Evolutionary conservation across 2,888 invertebrate genomes (phyloP).

Genomic region (Hirtodrosophila alboralis): DNA sequence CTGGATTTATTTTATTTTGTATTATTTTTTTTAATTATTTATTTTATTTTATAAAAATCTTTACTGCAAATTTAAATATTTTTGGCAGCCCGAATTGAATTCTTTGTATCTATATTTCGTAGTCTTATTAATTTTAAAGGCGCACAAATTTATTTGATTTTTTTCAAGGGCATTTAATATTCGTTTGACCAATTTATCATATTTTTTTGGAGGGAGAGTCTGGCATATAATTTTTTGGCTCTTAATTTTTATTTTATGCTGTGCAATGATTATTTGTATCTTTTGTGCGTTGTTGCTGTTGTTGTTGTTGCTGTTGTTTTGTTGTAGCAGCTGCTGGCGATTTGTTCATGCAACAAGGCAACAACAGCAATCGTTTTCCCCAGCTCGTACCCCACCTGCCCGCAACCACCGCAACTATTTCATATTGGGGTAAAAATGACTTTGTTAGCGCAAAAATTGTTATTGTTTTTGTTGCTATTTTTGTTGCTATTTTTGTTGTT

Average conservation of each 20-base stretch:
- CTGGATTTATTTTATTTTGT: too few relatives aligned
- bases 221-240: background rate
- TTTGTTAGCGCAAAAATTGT: constrained; percentile 61
- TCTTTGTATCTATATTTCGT: too few relatives aligned
- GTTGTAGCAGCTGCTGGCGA: constrained; percentile 32
- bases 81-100: too few relatives aligned
- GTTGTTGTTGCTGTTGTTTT: constrained; percentile 24
- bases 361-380: constrained; percentile 4
- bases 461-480: too few relatives aligned
- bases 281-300: constrained; percentile 13
- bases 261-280: constrained; percentile 52
- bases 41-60: too few relatives aligned
- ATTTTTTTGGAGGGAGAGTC: background rate
- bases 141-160: too few relatives aligned
- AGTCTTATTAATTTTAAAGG: too few relatives aligned
- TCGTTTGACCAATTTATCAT: too few relatives aligned
- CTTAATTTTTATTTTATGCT: constrained; percentile 35
- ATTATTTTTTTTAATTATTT: too few relatives aligned
- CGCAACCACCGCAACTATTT: constrained; percentile 54
- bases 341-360: constrained; percentile 42
- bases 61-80: too few relatives aligned
- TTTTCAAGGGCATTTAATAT: too few relatives aligned
- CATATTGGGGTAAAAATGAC: constrained; percentile 68
- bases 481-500: constrained; percentile 31
- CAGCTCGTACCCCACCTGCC: background rate